Evolutionary conservation across 2,888 invertebrate genomes (phyloP).

Genomic region (Xylota segnis): DNA sequence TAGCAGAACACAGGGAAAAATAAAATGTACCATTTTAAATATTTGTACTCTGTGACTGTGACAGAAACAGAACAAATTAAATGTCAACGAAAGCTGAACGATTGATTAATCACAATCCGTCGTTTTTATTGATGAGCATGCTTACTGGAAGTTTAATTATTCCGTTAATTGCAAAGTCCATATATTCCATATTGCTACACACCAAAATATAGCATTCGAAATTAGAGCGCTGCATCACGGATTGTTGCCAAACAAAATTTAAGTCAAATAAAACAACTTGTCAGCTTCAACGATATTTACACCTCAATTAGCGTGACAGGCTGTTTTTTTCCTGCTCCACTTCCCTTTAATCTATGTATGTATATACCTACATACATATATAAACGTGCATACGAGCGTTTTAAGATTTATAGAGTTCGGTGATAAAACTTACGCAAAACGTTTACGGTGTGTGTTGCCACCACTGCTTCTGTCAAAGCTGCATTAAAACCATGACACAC

Average conservation of each 20-base stretch:
- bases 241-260: slow-evolving; percentile 41
- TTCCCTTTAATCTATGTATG: slow-evolving; percentile 32
- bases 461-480: slow-evolving; percentile 82
- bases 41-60: slow-evolving; percentile 46
- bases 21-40: slow-evolving; percentile 21
- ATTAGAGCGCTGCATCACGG: slow-evolving; percentile 38
- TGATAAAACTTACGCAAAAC: slow-evolving; percentile 81
- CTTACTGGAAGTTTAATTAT: slow-evolving; percentile 67
- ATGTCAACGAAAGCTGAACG: slow-evolving; percentile 68
- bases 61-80: slow-evolving; percentile 61
- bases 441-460: slow-evolving; percentile 82
- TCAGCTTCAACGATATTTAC: slow-evolving; percentile 44
- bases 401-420: slow-evolving; percentile 25
- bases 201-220: slow-evolving; percentile 26
- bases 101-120: slow-evolving; percentile 72
- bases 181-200: slow-evolving; percentile 42
- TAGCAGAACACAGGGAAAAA: slow-evolving; percentile 1
- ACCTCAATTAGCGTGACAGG: slow-evolving; percentile 48
- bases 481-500: slow-evolving; percentile 82
- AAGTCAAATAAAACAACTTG: slow-evolving; percentile 19
- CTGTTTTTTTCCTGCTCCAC: slow-evolving; percentile 31
- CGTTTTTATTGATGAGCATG: slow-evolving; percentile 64
- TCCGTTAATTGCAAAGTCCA: slow-evolving; percentile 63
- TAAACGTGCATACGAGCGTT: not conserved
- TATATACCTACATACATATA: too few species aligned